A percentile compares a stretch with the other conserved stretches of the same genome.
Evolutionary conservation across 2,888 invertebrate species (phyloP).

Genomic region (Dicycla oo): DNA sequence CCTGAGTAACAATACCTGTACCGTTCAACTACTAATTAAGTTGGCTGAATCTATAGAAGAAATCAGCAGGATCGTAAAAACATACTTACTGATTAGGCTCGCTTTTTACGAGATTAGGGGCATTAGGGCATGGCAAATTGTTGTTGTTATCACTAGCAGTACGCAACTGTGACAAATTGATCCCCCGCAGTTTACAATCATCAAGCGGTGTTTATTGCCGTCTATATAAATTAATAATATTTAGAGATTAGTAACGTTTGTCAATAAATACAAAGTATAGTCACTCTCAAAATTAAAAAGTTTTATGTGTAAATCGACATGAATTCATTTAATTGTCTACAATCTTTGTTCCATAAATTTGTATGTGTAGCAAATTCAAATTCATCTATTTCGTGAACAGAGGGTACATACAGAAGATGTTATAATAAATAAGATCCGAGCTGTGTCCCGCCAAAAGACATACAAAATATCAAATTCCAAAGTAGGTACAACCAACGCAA

Average conservation of each 20-base stretch:
- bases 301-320: neutral
- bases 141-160: conserved; percentile 8
- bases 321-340: neutral
- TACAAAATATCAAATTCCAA: too few relatives aligned
- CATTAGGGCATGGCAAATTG: neutral
- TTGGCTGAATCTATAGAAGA: neutral
- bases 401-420: too few relatives aligned
- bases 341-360: neutral
- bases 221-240: conserved; percentile 1
- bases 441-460: too few relatives aligned
- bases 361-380: too few relatives aligned
- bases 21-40: neutral
- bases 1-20: neutral
- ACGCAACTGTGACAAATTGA: conserved; percentile 33
- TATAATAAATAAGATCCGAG: too few relatives aligned
- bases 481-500: too few relatives aligned
- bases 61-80: conserved; percentile 9
- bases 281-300: neutral
- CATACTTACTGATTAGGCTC: conserved; percentile 1
- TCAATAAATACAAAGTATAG: neutral
- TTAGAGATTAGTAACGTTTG: neutral
- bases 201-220: conserved; percentile 17
- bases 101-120: conserved; percentile 6
- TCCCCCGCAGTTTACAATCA: conserved; percentile 35
- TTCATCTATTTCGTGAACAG: too few relatives aligned